These are phyloP conservation scores for Gastracanthus pulcherrimus DNA, from an alignment of 2,888 invertebrate species.

Conservation along the genomic window DNA sequence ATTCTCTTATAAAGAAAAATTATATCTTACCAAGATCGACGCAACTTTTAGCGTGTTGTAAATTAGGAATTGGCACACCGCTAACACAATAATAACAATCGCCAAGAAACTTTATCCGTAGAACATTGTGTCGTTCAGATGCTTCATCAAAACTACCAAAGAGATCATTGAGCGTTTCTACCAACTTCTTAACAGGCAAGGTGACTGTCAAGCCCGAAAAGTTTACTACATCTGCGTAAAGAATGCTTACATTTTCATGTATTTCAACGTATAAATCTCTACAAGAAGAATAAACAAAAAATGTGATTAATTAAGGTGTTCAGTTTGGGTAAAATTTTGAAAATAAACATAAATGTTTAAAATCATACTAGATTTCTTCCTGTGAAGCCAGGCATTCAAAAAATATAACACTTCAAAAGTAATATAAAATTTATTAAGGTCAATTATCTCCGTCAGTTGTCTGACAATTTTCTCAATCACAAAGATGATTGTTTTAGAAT, in stretches of 20 bases:
- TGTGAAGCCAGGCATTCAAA: too few relatives aligned
- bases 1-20: too few relatives aligned
- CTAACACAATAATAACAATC: constrained; percentile 97
- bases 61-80: constrained; percentile 88
- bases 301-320: too few relatives aligned
- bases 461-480: too few relatives aligned
- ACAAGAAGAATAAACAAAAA: too few relatives aligned
- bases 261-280: constrained; percentile 93
- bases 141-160: constrained; percentile 95
- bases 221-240: constrained; percentile 96
- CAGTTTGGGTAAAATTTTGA: too few relatives aligned
- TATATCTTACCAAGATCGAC: constrained; percentile 85
- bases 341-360: too few relatives aligned
- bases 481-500: too few relatives aligned
- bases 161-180: constrained; percentile 92
- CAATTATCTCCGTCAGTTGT: too few relatives aligned
- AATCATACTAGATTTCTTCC: too few relatives aligned
- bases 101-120: constrained; percentile 94
- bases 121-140: constrained; percentile 88
- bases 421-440: too few relatives aligned
- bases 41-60: constrained; percentile 92
- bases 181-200: constrained; percentile 88
- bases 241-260: constrained; percentile 92
- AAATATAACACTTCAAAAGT: too few relatives aligned
- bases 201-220: constrained; percentile 93